These are phyloP conservation scores for Augochlorella aurata DNA, from an alignment of 2,888 invertebrate species.

Conservation along the genomic window DNA sequence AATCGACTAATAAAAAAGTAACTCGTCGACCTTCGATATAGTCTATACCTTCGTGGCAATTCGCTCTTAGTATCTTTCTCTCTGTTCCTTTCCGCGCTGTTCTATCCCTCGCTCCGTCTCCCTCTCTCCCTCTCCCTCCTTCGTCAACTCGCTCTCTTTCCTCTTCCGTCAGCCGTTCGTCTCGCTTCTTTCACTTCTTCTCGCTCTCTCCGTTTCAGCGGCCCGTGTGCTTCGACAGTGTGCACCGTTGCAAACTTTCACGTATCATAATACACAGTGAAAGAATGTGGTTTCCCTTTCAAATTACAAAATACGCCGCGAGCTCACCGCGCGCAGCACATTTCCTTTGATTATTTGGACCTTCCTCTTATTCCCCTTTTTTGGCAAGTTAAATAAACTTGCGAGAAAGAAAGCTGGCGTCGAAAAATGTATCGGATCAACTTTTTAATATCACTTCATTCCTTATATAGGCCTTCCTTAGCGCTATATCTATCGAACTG, in stretches of 20 bases:
- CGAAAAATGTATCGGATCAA: too few relatives aligned
- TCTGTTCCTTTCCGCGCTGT: conserved; percentile 16
- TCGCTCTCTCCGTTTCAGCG: conserved; percentile 26
- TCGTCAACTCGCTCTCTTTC: conserved; percentile 12
- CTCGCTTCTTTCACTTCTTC: conserved; percentile 20
- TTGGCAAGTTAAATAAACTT: too few relatives aligned
- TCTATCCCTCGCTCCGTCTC: conserved; percentile 3
- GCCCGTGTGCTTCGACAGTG: conserved; percentile 52
- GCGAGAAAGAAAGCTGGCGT: too few relatives aligned
- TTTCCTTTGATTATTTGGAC: conserved; percentile 69
- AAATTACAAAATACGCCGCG: conserved; percentile 80
- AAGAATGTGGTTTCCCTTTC: conserved; percentile 82
- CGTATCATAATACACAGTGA: conserved; percentile 81
- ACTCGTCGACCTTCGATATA: conserved; percentile 79
- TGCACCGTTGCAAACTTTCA: conserved; percentile 78
- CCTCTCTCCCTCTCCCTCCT: conserved; percentile 33
- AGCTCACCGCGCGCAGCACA: conserved; percentile 57
- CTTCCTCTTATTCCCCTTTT: conserved; percentile 32
- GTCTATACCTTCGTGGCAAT: conserved; percentile 66
- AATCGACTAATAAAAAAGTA: conserved; percentile 74
- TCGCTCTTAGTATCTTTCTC: conserved; percentile 46
- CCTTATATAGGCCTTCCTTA: too few relatives aligned
- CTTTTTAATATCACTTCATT: too few relatives aligned
- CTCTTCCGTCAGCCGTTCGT: conserved; percentile 18
- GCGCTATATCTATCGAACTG: too few relatives aligned